Conservation (phyloP, 2,888 invertebrate genomes). For the Tinea pellionella region DNA sequence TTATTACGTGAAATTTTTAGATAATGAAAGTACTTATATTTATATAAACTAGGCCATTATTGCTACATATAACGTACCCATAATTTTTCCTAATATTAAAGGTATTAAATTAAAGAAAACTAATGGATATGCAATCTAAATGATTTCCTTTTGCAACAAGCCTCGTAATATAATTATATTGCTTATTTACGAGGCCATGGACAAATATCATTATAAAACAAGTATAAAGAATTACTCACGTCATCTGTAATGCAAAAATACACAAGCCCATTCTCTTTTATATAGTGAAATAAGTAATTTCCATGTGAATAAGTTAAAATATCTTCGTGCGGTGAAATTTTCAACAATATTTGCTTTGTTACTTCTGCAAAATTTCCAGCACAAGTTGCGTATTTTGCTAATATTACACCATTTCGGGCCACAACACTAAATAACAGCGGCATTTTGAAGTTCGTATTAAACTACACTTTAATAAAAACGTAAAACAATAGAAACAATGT, state of each 20-base stretch:
- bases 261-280: slow-evolving; percentile 81
- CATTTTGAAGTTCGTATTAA: slow-evolving; percentile 68
- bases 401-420: slow-evolving; percentile 84
- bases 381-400: slow-evolving; percentile 92
- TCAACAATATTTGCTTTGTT: slow-evolving; percentile 88
- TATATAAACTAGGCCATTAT: no score
- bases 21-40: no score
- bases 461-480: not conserved
- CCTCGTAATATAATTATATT: not conserved
- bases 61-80: no score
- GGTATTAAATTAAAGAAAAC: no score
- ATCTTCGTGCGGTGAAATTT: slow-evolving; percentile 89
- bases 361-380: slow-evolving; percentile 96
- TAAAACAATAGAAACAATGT: not conserved
- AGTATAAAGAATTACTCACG: slow-evolving; percentile 64
- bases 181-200: not conserved
- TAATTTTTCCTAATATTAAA: no score
- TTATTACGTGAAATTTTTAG: no score
- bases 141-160: not conserved
- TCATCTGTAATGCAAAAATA: slow-evolving; percentile 95
- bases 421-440: slow-evolving; percentile 92
- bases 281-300: slow-evolving; percentile 91
- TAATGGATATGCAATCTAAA: not conserved
- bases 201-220: not conserved
- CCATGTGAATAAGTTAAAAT: slow-evolving; percentile 94